Conservation (phyloP, 1,140 invertebrate species). For the Laupala kohalensis region DNA sequence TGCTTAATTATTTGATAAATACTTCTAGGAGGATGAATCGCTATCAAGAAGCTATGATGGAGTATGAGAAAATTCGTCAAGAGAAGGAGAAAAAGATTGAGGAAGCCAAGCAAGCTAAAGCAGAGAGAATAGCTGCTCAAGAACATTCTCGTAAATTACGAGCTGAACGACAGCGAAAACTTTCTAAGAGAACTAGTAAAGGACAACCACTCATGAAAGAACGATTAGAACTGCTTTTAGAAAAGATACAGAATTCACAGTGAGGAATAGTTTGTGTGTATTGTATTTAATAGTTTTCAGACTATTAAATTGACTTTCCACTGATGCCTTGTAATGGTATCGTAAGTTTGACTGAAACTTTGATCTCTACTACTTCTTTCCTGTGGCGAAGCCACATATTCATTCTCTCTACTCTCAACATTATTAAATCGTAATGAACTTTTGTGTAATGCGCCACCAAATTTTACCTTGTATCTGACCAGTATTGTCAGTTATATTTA, state of each 20-base stretch:
- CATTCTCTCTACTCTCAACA: not conserved
- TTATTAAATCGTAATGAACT: not conserved
- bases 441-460: not conserved
- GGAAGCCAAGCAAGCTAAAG: conserved; percentile 32
- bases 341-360: no score
- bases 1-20: not conserved
- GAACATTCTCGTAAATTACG: conserved; percentile 51
- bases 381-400: no score
- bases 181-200: conserved; percentile 55
- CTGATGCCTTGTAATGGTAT: no score
- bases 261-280: not conserved
- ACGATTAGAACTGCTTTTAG: conserved; percentile 53
- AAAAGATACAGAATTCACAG: conserved; percentile 36
- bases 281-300: not conserved
- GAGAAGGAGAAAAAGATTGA: conserved; percentile 39
- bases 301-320: no score
- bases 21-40: conserved; percentile 22
- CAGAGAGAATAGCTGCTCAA: conserved; percentile 44
- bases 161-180: conserved; percentile 45
- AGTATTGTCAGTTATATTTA: no score
- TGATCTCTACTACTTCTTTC: no score
- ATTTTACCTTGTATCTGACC: no score
- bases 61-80: conserved; percentile 37
- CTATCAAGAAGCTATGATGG: conserved; percentile 38
- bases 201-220: conserved; percentile 68